phyloP scores from a whole-genome alignment of 2,113 vertebrate species.

The Danionella cerebrum region DNA sequence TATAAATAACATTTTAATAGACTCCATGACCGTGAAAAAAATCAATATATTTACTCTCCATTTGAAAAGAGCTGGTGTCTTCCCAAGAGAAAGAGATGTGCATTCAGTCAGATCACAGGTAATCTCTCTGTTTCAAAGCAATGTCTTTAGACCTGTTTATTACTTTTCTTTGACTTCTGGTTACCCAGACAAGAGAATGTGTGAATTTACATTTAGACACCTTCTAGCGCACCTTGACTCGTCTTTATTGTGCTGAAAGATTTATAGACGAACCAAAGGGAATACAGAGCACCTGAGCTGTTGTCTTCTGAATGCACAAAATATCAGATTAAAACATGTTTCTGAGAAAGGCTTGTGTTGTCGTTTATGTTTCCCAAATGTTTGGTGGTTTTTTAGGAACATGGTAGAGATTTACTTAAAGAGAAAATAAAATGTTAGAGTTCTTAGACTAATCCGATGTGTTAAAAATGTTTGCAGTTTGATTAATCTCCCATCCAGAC shows the following conservation, averaged over 20 bases:
- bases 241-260: background rate
- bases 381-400: background rate
- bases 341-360: background rate
- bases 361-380: background rate
- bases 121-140: background rate
- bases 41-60: no score
- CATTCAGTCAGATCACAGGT: background rate
- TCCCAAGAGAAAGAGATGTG: background rate
- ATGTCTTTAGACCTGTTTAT: constrained; percentile 51
- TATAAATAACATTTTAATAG: no score
- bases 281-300: background rate
- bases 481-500: constrained; percentile 19
- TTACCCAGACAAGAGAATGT: constrained; percentile 38
- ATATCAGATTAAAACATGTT: background rate
- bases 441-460: constrained; percentile 13
- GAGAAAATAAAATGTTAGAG: constrained; percentile 1
- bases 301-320: background rate
- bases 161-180: constrained; percentile 44
- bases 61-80: background rate
- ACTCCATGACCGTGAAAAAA: no score
- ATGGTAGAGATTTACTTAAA: background rate
- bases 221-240: background rate
- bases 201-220: constrained; percentile 42
- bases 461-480: constrained; percentile 25
- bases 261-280: background rate